phyloP scores from a whole-genome alignment of 2,797 vertebrate species.

The Enteromius thamalakanensis region DNA sequence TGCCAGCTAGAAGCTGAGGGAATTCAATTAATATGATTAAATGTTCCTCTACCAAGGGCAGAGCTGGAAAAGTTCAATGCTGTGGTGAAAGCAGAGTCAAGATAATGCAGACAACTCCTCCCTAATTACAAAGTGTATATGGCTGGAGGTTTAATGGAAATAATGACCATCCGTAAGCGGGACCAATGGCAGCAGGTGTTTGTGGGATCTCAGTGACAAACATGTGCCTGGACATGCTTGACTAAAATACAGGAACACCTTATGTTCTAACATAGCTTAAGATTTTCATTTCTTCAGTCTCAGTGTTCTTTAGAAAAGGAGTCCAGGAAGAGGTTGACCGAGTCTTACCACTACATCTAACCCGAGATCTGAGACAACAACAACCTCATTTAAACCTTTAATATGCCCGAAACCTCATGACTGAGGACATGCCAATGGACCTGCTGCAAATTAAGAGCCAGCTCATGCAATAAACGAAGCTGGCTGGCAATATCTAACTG shows the following conservation, averaged over 20 bases:
- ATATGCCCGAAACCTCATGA: conserved; percentile 65
- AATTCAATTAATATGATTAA: conserved; percentile 52
- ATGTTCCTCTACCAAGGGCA: conserved; percentile 25
- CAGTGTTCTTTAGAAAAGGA: conserved; percentile 49
- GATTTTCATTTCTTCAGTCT: conserved; percentile 58
- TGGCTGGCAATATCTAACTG: conserved; percentile 8
- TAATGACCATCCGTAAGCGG: conserved; percentile 42
- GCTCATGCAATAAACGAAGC: conserved; percentile 65
- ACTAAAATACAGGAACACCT: conserved; percentile 59
- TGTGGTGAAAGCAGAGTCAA: conserved; percentile 22
- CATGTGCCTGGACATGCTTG: conserved; percentile 68
- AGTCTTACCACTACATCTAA: conserved; percentile 47
- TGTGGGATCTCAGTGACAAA: conserved; percentile 59
- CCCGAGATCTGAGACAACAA: conserved; percentile 56
- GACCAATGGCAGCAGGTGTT: conserved; percentile 66
- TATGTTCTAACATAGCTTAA: conserved; percentile 53
- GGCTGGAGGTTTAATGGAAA: conserved; percentile 65
- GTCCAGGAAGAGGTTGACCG: conserved; percentile 59
- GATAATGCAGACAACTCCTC: conserved; percentile 27
- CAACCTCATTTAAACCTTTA: conserved; percentile 62
- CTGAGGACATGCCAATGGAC: conserved; percentile 59
- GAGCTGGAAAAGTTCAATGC: conserved; percentile 31
- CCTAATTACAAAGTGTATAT: conserved; percentile 48
- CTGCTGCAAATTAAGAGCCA: conserved; percentile 47
- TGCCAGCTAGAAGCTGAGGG: conserved; percentile 31